phyloP scores from a whole-genome alignment of 2,888 invertebrate species.

The Bedellia somnulentella region DNA sequence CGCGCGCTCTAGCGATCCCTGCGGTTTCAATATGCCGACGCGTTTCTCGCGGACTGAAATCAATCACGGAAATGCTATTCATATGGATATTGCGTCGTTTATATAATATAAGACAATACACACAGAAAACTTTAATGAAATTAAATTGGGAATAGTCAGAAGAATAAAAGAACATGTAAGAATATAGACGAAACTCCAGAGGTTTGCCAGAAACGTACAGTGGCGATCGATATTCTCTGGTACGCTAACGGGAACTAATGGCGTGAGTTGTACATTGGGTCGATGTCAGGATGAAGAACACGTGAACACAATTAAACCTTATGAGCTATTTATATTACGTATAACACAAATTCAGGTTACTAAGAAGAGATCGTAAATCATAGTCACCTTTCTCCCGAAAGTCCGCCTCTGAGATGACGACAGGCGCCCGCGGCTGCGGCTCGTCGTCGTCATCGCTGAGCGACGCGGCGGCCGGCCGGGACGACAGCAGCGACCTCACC shows the following conservation, averaged over 20 bases:
- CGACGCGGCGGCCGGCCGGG: conserved; percentile 3
- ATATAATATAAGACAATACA: too few species aligned
- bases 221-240: too few species aligned
- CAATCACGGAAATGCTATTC: background rate
- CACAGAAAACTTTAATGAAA: too few species aligned
- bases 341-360: too few species aligned
- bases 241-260: too few species aligned
- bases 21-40: conserved; percentile 71
- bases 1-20: conserved; percentile 69
- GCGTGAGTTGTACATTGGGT: too few species aligned
- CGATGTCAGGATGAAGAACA: too few species aligned
- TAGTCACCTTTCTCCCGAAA: conserved; percentile 43
- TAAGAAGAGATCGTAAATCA: background rate
- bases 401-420: conserved; percentile 49
- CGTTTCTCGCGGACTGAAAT: conserved; percentile 55
- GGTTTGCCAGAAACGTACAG: too few species aligned
- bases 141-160: too few species aligned
- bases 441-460: conserved; percentile 18
- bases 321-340: too few species aligned
- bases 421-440: conserved; percentile 22
- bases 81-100: too few species aligned
- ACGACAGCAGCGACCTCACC: conserved; percentile 6
- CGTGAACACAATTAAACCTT: too few species aligned
- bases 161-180: background rate
- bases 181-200: background rate